Evolutionary conservation across 2,113 vertebrate genomes (phyloP), one percentile per base, ranked within the genome.

Genomic region (Mormyrus iriodes): DNA sequence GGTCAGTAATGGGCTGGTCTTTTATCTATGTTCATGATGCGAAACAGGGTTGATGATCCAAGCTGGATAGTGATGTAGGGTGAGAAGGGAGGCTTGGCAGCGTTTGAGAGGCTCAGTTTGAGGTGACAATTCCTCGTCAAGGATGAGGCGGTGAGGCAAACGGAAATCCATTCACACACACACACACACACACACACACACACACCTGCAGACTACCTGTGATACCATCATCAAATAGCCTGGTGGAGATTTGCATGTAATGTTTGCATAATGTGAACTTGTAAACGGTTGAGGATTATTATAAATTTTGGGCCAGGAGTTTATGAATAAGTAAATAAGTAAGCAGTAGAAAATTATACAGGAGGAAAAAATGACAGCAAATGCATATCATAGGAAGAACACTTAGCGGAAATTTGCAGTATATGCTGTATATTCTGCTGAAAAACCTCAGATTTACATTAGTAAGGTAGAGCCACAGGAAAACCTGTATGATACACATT

Each of bases 231-330:
- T 61, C 13, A 39, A 21, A 58, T 35, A 79, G 35, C 31, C 69
- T 79, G 31, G 2, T 19, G 6, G 15, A 39, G 73, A 79, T 79
- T 79, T 42, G 73, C 73, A 42, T 79, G 35, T 42, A 42, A 79
- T 79, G 73, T 79, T 69, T 79, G 73, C 73, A 79, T 79, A 79
- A 79, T 79, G 35, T 79, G 73, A 42, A 79, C 13, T 79, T 39
- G 31, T 79, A 79, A 19, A 79, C 42, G 15, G 35, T 8, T 42
- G 73, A 79, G 73, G 73, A 79, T 39, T 79, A 79, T 79, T 79
- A 79, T 79, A 15, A 39, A 79, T 42, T 39, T 79, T 79, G 15
- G 6, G 15, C 13, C 35, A 42, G 73, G 15, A 79, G 31, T 7
- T 79, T 79, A 79, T 79, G 17, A 35, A 79, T 42, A 42, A 17